Base-by-base conservation (phyloP, 2,113 vertebrate genomes). In the Pangasianodon gigas region DNA sequence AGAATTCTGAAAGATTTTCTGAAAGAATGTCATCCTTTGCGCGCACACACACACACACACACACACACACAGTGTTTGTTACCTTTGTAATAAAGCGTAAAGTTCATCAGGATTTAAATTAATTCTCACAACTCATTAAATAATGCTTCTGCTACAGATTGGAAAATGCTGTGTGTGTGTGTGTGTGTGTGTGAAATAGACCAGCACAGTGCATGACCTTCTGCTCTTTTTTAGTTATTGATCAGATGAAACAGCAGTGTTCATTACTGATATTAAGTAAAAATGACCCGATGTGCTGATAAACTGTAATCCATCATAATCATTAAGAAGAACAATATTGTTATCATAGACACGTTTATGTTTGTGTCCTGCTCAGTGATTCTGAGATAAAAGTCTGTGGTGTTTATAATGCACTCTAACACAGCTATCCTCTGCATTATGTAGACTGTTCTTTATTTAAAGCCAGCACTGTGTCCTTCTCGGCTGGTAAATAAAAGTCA, bases 151-250 rank as follows among this genome's bases (percentile, higher is more conserved):
- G 44, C 44, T 48, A 77, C 74, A 48, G 37, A 74, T 21, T 74
- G 44, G 74, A 48, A 77, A 21, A 44, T 65, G 6, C 18, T 48
- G 13, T 51, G 77, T 80, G 77, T 52, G 77, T 80, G 74, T 77
- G 74, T 80, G 77, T n/a, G 77, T 52, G 48, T 80, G 77, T 80
- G 74, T 81, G 77, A n/a, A 81, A 81, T n/a, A 32, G 77, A 32
- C 80, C 51, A 54, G n/a, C 51, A 19, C 6, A 10, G 14, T 54
- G 16, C n/a, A 32, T 82, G 80, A 54, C 51, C 51, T 54, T 82
- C 29, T 82, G 80, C 56, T 54, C 16, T 82, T 54, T 54, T 52
- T 9, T 2, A n/a, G 16, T 81, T n/a, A 82, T 82, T 32, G 14
- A 82, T 82, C 51, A 82, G 51, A 19, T 82, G 48, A 82, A 56